phyloP scores from a whole-genome alignment of 2,797 vertebrate species.

The Scarus forsteni region DNA sequence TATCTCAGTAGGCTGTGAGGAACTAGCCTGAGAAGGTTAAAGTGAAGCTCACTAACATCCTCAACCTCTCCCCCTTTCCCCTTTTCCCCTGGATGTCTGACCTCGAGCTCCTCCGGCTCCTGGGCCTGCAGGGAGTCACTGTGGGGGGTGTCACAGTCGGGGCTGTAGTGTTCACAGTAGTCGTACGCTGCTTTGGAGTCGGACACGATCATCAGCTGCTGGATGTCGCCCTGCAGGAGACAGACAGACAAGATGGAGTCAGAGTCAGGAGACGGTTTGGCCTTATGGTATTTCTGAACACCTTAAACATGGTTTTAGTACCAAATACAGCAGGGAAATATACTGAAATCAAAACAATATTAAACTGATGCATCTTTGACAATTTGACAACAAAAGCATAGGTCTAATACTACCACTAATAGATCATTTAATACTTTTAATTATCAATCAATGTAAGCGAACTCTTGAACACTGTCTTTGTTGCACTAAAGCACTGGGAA shows the following conservation, averaged over 20 bases:
- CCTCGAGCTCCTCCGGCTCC: conserved; percentile 91
- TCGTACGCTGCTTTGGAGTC: conserved; percentile 95
- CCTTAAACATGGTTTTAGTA: neutral
- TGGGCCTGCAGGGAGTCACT: conserved; percentile 91
- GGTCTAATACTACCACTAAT: too few relatives aligned
- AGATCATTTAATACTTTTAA: too few relatives aligned
- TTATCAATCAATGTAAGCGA: too few relatives aligned
- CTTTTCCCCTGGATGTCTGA: conserved; percentile 66
- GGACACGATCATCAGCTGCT: conserved; percentile 92
- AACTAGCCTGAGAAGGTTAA: neutral
- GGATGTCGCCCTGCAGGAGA: conserved; percentile 93
- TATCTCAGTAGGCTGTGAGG: neutral
- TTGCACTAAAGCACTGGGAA: too few relatives aligned
- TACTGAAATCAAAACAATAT: neutral
- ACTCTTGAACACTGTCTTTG: too few relatives aligned
- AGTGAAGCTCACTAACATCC: neutral
- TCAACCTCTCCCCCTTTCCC: conserved; percentile 4
- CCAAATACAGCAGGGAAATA: neutral
- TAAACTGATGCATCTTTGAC: too few relatives aligned
- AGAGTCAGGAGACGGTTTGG: neutral
- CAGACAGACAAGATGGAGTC: conserved; percentile 9
- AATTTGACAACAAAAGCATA: too few relatives aligned
- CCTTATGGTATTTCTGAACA: neutral
- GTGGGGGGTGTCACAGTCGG: conserved; percentile 94
- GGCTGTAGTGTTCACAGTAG: conserved; percentile 98